Evolutionary conservation across 2,113 vertebrate species (phyloP).

Genomic region (Oryzias celebensis): DNA sequence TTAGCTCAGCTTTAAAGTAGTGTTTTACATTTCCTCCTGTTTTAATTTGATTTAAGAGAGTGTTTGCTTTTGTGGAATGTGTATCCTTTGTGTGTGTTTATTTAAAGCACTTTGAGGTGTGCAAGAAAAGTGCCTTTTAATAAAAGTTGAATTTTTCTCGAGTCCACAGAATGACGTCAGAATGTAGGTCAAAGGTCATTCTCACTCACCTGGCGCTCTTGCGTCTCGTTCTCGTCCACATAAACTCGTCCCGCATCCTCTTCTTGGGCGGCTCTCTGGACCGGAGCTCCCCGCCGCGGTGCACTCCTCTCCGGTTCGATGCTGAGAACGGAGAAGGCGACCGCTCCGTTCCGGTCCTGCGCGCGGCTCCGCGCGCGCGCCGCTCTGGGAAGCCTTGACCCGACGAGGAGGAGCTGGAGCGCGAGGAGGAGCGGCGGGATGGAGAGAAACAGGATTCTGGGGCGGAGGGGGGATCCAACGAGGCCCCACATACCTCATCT

Average conservation of each 20-base stretch:
- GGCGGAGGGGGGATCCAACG: conserved; percentile 19
- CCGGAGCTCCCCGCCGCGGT: neutral
- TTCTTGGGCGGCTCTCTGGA: conserved; percentile 1
- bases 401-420: conserved; percentile 66
- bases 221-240: conserved; percentile 72
- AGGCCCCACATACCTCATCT: conserved; percentile 54
- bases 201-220: conserved; percentile 58
- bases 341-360: conserved; percentile 24
- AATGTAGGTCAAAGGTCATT: neutral
- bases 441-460: conserved; percentile 22
- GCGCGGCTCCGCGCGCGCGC: conserved; percentile 5
- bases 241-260: conserved; percentile 37
- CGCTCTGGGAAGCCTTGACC: conserved; percentile 35
- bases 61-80: no score
- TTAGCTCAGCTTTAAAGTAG: no score
- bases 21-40: no score
- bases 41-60: no score
- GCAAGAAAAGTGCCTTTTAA: no score
- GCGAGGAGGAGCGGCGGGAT: conserved; percentile 56
- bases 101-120: neutral
- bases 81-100: neutral
- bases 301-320: conserved; percentile 59
- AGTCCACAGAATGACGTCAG: neutral
- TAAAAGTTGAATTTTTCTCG: neutral
- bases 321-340: conserved; percentile 72